phyloP scores from a whole-genome alignment of 2,113 vertebrate species.

The Camelus bactrianus region DNA sequence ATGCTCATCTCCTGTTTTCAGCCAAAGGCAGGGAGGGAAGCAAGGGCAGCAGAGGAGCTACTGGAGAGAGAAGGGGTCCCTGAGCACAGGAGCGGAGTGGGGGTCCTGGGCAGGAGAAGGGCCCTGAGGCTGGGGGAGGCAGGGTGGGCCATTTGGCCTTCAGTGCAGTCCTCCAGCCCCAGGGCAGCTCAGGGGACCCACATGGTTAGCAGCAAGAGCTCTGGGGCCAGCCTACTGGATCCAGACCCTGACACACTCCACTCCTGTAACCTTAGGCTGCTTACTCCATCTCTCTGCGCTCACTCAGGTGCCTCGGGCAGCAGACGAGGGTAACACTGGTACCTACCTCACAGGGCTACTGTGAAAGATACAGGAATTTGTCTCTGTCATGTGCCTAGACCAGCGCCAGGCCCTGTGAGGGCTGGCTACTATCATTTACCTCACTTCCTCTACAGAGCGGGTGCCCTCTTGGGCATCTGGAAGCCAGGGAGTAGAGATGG shows the following conservation, averaged over 20 bases:
- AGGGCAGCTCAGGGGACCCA: neutral
- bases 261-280: neutral
- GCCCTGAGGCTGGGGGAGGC: neutral
- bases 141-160: no score
- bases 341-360: neutral
- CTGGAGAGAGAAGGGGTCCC: neutral
- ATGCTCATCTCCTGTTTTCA: neutral
- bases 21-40: neutral
- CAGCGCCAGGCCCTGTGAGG: accelerated
- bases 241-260: neutral
- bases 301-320: accelerated
- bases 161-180: neutral
- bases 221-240: neutral
- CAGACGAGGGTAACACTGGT: no score
- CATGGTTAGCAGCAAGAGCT: neutral
- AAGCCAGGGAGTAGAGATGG: neutral
- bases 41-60: neutral
- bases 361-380: neutral
- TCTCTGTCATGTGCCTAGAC: neutral
- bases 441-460: neutral
- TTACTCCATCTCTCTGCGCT: neutral
- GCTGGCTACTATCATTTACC: accelerated
- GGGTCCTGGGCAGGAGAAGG: neutral
- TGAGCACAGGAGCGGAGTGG: neutral
- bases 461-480: neutral